Evolutionary conservation across 2,888 invertebrate genomes (phyloP), one percentile per base, ranked within the genome.

Genomic region (Zele albiditarsus): DNA sequence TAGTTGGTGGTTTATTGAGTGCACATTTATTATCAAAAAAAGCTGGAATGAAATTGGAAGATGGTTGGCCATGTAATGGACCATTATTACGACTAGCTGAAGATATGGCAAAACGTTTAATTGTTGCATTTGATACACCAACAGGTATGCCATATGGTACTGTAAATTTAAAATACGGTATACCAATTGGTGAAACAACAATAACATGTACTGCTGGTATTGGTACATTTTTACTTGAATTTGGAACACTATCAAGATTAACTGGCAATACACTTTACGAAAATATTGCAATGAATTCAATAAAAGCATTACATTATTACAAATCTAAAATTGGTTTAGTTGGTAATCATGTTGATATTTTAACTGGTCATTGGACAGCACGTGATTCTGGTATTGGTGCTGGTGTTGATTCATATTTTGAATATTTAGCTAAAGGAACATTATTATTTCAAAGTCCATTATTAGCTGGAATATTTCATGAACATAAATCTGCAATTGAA

Each of bases 61-160:
- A 95, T 2, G 99, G 98, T 0, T 99, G 98, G 98, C 99, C 99
- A 0, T 99, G 99, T 86, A 95, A 95, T 87, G 99, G 99, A 0
- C 98, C 99, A 0, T 90, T 99, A 2, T 90, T 99, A 8, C 91
- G 96, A 23, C 90, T 99, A 80, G 99, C 99, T 0, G 98, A 98
- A 89, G 96, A 97, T 90, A 97, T 98, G 38, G 99, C 98, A 0
- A 94, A 96, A 77, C 92, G 98, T 83, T 90, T 99, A 16, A 91
- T 99, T 67, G 96, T 97, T 33, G 96, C 97, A 0, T 97, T 97
- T 89, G 95, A 97, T 84, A 96, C 96, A 0, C 94, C 94, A 38
- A 96, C 96, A 12, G 98, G 98, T 1, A 98, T 98, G 98, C 98
- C 99, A 0, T 99, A 97, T 90, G 99, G 99, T 8, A 99, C 99